A percentile compares a stretch with the other conserved stretches of the same genome.
Conservation (phyloP, 2,797 vertebrate genomes). For the Hoplostethus mediterraneus region DNA sequence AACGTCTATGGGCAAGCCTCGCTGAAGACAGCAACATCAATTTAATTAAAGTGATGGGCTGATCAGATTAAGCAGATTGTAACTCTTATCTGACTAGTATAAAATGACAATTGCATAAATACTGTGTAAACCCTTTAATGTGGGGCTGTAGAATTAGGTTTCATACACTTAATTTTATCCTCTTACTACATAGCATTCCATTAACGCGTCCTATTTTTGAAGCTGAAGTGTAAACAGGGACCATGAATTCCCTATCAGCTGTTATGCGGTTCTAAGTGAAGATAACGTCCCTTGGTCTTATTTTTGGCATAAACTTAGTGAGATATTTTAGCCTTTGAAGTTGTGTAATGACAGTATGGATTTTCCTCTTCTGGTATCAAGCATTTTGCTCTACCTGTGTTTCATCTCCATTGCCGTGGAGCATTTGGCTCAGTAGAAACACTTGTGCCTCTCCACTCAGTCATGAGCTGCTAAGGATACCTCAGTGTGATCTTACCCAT, state of each 20-base stretch:
- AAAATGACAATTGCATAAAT: conserved; percentile 5
- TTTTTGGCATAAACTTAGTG: conserved; percentile 45
- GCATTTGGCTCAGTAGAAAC: conserved; percentile 57
- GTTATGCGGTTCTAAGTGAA: conserved; percentile 29
- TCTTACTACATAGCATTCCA: conserved; percentile 51
- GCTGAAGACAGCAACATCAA: conserved; percentile 16
- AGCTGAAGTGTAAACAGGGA: conserved; percentile 26
- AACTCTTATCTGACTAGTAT: conserved; percentile 37
- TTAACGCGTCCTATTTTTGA: conserved; percentile 59
- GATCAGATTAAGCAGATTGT: conserved; percentile 46
- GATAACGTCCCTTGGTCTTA: conserved; percentile 11
- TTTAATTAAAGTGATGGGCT: conserved; percentile 55
- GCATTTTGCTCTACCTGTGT: conserved; percentile 43
- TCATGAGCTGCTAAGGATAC: conserved; percentile 20
- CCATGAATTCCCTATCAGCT: conserved; percentile 38
- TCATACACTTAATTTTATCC: conserved; percentile 48
- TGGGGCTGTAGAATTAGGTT: conserved; percentile 50
- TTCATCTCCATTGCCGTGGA: conserved; percentile 44
- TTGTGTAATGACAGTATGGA: conserved; percentile 33
- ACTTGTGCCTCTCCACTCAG: conserved; percentile 38
- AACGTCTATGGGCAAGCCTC: conserved; percentile 18
- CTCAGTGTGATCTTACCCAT: conserved; percentile 55
- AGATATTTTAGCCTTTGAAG: conserved; percentile 58
- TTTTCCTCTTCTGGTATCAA: conserved; percentile 40
- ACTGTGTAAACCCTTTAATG: too few species aligned